Conservation (phyloP, 2,113 vertebrate genomes). For the Callipepla californica region DNA sequence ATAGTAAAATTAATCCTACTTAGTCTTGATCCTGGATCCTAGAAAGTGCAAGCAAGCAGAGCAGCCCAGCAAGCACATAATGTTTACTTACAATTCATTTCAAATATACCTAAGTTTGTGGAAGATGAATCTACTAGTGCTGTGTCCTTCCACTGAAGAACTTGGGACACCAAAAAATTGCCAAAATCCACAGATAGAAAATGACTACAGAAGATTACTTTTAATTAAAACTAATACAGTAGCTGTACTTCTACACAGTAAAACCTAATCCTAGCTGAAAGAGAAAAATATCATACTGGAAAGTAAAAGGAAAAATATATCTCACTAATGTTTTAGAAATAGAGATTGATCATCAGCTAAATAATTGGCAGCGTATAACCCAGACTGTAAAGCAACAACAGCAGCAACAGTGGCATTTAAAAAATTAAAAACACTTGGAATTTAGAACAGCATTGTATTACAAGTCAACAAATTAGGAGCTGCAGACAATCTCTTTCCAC, state of each 20-base stretch:
- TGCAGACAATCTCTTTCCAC: not conserved
- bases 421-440: not conserved
- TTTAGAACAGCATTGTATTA: not conserved
- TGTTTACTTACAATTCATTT: not conserved
- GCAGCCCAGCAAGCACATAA: not conserved
- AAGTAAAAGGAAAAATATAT: not conserved
- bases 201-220: not conserved
- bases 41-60: not conserved
- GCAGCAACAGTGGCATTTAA: not conserved
- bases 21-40: not conserved
- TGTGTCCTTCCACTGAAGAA: not conserved
- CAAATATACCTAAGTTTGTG: not conserved
- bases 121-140: not conserved
- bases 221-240: not conserved
- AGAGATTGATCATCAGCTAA: not conserved
- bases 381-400: not conserved
- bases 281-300: not conserved
- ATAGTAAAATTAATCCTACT: not conserved
- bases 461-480: not conserved
- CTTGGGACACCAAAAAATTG: not conserved
- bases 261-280: not conserved
- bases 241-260: not conserved
- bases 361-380: not conserved
- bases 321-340: not conserved
- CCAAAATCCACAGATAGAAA: not conserved